Evolutionary conservation across 1,140 invertebrate genomes (phyloP), one percentile per base, ranked within the genome.

Genomic region (Drosophila lacteicornis): DNA sequence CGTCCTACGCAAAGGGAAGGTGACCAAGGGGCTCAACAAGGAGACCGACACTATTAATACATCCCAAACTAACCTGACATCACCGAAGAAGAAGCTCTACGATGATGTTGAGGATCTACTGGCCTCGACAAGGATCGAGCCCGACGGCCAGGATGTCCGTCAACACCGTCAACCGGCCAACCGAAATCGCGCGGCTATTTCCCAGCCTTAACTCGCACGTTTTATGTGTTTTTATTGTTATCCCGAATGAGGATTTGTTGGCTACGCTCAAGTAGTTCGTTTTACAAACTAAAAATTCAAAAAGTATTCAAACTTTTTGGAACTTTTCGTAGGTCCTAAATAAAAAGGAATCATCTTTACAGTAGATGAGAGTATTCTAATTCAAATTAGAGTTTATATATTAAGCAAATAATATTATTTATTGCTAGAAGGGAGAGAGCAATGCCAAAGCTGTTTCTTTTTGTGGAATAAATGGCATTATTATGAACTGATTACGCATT

Each of bases 91-190:
- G 1, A 59, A 74, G 9, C 2, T 17, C 9, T 33, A 47, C 9
- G 25, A 49, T 6, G 63, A 61, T 15, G 46, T 66, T 11, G 81
- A 84, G 56, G 40, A 80, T 15, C 4, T 67, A 15, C 33, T 84
- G 30, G 47, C 47, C 68, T 42, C 51, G 17, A 19, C 70, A 5
- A 27, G 3, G 17, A 57, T 79, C 22, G 53, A 75, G 5, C 6
- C 42, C 1, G n/a, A 38, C 0, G 49, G 46, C 9, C 33, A 40
- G 25, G 77, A 75, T 8, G 22, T 70, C 36, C 38, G 46, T 27
- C 50, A 25, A 22, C 68, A 71, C 3, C 68, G 36, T 22, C 57
- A 40, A 22, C 9, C 25, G 7, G 12, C 19, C 25, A 40, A 8
- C 3, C 40, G 46, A 0, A 17, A 40, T 43, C 68, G 57, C 2